Base-by-base conservation (phyloP, 2,797 vertebrate species). In the Oreochromis mossambicus region DNA sequence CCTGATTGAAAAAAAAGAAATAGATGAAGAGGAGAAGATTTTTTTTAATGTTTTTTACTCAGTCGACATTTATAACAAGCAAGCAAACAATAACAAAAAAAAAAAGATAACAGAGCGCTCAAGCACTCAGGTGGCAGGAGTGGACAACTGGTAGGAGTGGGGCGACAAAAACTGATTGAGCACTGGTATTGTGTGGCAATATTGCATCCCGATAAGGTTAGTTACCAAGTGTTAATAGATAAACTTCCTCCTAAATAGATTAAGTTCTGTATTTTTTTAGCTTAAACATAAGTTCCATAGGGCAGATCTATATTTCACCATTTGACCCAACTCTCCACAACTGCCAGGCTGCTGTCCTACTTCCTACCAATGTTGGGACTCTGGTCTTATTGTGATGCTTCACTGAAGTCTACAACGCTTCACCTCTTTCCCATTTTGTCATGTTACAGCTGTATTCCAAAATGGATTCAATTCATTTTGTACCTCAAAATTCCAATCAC, bases 1-100 rank as follows among this genome's bases (percentile, higher is more conserved):
- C 97, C 98, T 99, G 55, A 76, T 61, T 1, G 15, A 21, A 19
- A 14, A 26, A 52, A 66, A 66, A 52, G 0, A 36, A 21, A 48
- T 6, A 4, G 17, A 2, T 19, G 4, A 41, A 48, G 2, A 36
- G 13, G 6, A 17, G 8, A 21, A 14, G 41, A 6, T 50, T 43
- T 70, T 34, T 32, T 68, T 24, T 2, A 6, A 63, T 36, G 17
- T 43, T 43, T 43, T 43, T 70, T 46, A 21, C 14, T 70, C 21
- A 70, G 14, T 29, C 24, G 43, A 73, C 68, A 48, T 48, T 73
- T 11, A 48, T 73, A 29, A 32, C 2, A 12, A 46, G 24, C 4
- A 19, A 68, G 13, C 63, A 41, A 68, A 24, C 36, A 41, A 21
- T n/a, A 38, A 41, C 36, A 41, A 68, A 14, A 68, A 58, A 58